Conservation (phyloP, 2,888 invertebrate species). For the Busseola fusca region DNA sequence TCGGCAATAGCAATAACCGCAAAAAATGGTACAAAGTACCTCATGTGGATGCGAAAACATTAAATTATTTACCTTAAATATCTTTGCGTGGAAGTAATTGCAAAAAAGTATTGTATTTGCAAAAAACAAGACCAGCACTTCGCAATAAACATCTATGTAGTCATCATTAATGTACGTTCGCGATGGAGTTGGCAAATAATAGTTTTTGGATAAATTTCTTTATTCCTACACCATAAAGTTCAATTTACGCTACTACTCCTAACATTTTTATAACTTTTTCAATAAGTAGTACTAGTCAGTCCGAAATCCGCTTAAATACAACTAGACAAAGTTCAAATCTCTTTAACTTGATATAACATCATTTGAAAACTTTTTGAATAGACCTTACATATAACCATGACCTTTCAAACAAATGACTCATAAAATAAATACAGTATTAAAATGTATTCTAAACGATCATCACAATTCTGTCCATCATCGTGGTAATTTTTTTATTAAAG, state of each 20-base stretch:
- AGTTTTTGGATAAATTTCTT: background rate
- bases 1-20: background rate
- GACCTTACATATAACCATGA: constrained; percentile 8
- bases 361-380: background rate
- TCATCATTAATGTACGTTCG: background rate
- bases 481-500: constrained; percentile 1
- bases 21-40: background rate
- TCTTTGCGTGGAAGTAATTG: too few species aligned
- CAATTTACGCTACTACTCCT: background rate
- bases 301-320: background rate
- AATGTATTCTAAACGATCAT: constrained; percentile 6
- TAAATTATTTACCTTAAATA: too few species aligned
- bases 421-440: constrained; percentile 2
- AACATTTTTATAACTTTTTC: background rate
- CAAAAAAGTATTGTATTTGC: background rate
- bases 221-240: background rate
- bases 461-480: background rate
- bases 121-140: background rate
- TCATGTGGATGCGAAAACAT: too few species aligned
- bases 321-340: background rate
- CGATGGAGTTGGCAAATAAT: background rate
- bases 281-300: background rate
- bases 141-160: background rate
- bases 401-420: background rate
- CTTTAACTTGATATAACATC: background rate